Evolutionary conservation across 2,888 invertebrate species (phyloP).

Genomic region (Drosophila macrospina): DNA sequence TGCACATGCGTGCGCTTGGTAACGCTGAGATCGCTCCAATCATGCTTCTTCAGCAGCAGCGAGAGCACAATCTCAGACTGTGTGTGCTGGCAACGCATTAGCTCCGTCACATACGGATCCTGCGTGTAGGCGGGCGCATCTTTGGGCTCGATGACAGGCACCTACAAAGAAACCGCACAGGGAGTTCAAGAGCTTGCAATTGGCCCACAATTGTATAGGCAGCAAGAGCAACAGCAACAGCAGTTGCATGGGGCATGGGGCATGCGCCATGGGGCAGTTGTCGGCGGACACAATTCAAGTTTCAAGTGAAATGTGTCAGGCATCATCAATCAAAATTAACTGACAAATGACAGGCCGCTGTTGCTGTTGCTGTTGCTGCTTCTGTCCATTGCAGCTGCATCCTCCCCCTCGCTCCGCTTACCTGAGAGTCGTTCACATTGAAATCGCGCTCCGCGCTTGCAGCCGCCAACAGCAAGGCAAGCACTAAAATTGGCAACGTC

Average conservation of each 20-base stretch:
- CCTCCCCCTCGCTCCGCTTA: conserved; percentile 55
- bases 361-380: conserved; percentile 3
- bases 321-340: conserved; percentile 75
- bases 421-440: conserved; percentile 85
- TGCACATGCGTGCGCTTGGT: conserved; percentile 82
- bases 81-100: conserved; percentile 81
- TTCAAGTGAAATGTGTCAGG: conserved; percentile 66
- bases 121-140: conserved; percentile 80
- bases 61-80: conserved; percentile 84
- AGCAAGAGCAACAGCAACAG: neutral
- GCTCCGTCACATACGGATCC: conserved; percentile 80
- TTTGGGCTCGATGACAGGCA: conserved; percentile 81
- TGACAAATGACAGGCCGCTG: conserved; percentile 55
- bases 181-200: conserved; percentile 29
- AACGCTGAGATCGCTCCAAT: conserved; percentile 82
- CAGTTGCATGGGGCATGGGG: too few relatives aligned
- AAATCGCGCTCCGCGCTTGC: conserved; percentile 82
- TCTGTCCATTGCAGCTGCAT: neutral
- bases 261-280: conserved; percentile 10
- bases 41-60: conserved; percentile 82
- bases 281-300: conserved; percentile 40
- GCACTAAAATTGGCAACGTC: conserved; percentile 52
- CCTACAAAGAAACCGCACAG: conserved; percentile 58
- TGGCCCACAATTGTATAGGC: conserved; percentile 23
- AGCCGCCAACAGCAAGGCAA: conserved; percentile 45